A percentile compares a stretch with the other conserved stretches of the same genome.
Evolutionary conservation across 2,888 invertebrate genomes (phyloP).

Genomic region (Cryptocheilus praepositus): DNA sequence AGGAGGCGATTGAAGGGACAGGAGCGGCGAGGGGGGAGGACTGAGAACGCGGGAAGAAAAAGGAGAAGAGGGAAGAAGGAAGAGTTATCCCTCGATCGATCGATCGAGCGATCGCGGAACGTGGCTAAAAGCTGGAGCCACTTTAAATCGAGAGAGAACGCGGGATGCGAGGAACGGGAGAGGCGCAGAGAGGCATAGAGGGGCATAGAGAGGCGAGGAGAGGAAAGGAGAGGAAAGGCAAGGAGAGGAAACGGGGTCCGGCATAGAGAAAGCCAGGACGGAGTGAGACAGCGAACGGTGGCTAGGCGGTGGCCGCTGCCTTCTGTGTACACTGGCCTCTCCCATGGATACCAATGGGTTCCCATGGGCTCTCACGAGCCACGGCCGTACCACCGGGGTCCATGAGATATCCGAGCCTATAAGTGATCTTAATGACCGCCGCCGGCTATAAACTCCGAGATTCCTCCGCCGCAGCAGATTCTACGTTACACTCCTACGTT

Average conservation of each 20-base stretch:
- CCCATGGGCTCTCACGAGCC: slow-evolving; percentile 25
- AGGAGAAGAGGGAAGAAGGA: background rate
- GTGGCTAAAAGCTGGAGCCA: slow-evolving; percentile 15
- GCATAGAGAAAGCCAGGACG: slow-evolving; percentile 18
- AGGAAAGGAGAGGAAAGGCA: slow-evolving; percentile 2
- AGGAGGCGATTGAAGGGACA: background rate
- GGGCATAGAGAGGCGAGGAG: slow-evolving; percentile 14
- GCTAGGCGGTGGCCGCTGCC: slow-evolving; percentile 25
- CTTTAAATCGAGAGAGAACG: slow-evolving; percentile 18
- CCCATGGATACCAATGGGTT: slow-evolving; percentile 26
- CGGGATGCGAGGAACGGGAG: background rate
- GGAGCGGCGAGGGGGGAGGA: background rate
- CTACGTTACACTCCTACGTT: slow-evolving; percentile 28
- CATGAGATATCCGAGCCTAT: slow-evolving; percentile 39
- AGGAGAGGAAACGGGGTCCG: slow-evolving; percentile 18
- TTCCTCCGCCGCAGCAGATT: slow-evolving; percentile 31
- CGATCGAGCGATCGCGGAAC: background rate
- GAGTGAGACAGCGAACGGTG: slow-evolving; percentile 19
- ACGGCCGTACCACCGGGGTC: slow-evolving; percentile 10
- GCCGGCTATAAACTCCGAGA: slow-evolving; percentile 35
- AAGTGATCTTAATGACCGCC: slow-evolving; percentile 49
- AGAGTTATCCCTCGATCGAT: slow-evolving; percentile 4
- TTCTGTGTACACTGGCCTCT: slow-evolving; percentile 13
- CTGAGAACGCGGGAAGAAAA: background rate
- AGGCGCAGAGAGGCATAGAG: background rate